phyloP scores from a whole-genome alignment of 92 coral and sea anemone genomes.

The Epizoanthus scotinus region DNA sequence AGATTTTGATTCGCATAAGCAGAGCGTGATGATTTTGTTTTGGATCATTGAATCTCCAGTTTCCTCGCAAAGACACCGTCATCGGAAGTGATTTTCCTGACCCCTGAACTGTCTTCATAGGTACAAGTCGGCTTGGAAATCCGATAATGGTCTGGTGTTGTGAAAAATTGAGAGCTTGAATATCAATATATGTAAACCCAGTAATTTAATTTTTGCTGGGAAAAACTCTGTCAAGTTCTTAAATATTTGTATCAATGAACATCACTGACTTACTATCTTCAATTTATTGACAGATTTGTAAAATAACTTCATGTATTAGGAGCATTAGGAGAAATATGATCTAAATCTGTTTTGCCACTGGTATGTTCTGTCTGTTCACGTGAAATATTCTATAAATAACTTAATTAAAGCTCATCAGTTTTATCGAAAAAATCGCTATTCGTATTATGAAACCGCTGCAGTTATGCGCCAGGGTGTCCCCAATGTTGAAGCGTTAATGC shows the following conservation, averaged over 20 bases:
- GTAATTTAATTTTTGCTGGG: not conserved
- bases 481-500: not conserved
- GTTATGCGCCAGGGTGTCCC: not conserved
- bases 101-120: not conserved
- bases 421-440: not conserved
- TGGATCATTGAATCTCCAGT: not conserved
- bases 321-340: conserved; percentile 9
- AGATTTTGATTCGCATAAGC: conserved; percentile 2
- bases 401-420: too few species aligned
- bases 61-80: not conserved
- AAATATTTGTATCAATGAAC: too few species aligned
- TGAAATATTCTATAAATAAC: not conserved
- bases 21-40: not conserved
- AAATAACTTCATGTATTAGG: too few species aligned
- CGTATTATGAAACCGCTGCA: not conserved
- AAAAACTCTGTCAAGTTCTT: not conserved
- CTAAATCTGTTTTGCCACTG: not conserved
- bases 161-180: too few species aligned
- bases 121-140: not conserved
- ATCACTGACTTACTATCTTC: too few species aligned
- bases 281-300: too few species aligned
- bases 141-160: not conserved
- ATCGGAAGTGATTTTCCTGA: conserved; percentile 31
- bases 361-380: conserved; percentile 5
- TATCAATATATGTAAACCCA: too few species aligned